A percentile compares a stretch with the other conserved stretches of the same genome.
Conservation (phyloP, 2,113 vertebrate genomes). For the Boulengerochromis microlepis region DNA sequence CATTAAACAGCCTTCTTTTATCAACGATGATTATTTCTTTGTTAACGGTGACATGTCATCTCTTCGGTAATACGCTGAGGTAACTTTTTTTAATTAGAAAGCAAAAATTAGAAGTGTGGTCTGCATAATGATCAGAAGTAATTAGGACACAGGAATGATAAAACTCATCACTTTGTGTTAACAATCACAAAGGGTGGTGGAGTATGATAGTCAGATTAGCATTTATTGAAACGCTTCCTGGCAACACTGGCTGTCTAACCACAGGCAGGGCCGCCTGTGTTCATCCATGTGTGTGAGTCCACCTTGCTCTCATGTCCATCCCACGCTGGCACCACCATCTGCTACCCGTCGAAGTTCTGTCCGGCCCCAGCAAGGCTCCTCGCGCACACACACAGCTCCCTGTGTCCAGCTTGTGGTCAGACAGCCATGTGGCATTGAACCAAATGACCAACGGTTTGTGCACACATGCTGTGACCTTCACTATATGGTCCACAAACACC, state of each 20-base stretch:
- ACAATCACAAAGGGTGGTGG: background rate
- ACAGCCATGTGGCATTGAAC: slow-evolving; percentile 50
- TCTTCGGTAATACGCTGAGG: background rate
- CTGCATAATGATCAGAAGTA: background rate
- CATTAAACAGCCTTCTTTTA: background rate
- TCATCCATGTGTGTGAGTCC: slow-evolving; percentile 41
- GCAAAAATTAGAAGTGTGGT: background rate
- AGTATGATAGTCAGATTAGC: background rate
- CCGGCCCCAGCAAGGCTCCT: slow-evolving; percentile 33
- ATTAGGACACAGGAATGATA: background rate
- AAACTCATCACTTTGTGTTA: background rate
- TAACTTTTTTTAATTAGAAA: slow-evolving; percentile 30
- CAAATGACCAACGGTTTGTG: slow-evolving; percentile 38
- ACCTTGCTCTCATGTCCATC: slow-evolving; percentile 21
- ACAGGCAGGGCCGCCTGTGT: slow-evolving; percentile 6
- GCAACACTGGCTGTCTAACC: background rate
- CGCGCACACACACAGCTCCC: slow-evolving; percentile 12
- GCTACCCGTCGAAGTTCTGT: slow-evolving; percentile 41
- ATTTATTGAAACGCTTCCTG: slow-evolving; percentile 8
- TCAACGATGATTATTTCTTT: slow-evolving; percentile 25
- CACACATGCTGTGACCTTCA: slow-evolving; percentile 17
- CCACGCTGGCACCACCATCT: slow-evolving; percentile 66
- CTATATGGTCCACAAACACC: background rate
- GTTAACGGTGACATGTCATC: slow-evolving; percentile 15
- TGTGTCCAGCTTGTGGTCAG: slow-evolving; percentile 20